Evolutionary conservation across 2,797 vertebrate species (phyloP).

Genomic region (Echiichthys vipera): DNA sequence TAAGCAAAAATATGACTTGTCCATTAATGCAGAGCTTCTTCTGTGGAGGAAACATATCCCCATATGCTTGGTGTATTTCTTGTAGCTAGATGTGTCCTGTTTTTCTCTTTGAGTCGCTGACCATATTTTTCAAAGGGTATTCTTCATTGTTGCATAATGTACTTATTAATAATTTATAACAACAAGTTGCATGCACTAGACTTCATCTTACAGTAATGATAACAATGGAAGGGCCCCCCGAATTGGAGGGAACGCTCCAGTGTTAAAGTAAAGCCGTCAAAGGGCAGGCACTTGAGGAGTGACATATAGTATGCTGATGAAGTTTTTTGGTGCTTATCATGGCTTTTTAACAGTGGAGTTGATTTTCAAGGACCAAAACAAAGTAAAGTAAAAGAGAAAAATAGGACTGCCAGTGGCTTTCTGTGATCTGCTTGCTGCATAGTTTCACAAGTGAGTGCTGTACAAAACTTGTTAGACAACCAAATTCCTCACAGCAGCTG

Average conservation of each 20-base stretch:
- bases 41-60: constrained; percentile 23
- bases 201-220: constrained; percentile 7
- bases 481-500: constrained; percentile 21
- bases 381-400: constrained; percentile 23
- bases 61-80: constrained; percentile 11
- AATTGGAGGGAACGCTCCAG: constrained; percentile 20
- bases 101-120: constrained; percentile 41
- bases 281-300: constrained; percentile 23
- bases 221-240: neutral
- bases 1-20: constrained; percentile 33
- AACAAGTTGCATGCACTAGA: neutral
- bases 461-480: constrained; percentile 16
- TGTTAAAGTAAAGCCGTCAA: constrained; percentile 30
- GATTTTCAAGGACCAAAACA: constrained; percentile 20
- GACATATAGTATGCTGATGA: neutral
- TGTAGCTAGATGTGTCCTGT: constrained; percentile 21
- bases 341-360: constrained; percentile 15
- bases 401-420: constrained; percentile 16
- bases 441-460: neutral
- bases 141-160: constrained; percentile 20
- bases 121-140: constrained; percentile 18
- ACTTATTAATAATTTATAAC: constrained; percentile 46
- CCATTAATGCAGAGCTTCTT: constrained; percentile 37
- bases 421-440: constrained; percentile 27
- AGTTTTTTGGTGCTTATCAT: neutral